Evolutionary conservation across 2,888 invertebrate species (phyloP).

Genomic region (Druceiella hillmani): DNA sequence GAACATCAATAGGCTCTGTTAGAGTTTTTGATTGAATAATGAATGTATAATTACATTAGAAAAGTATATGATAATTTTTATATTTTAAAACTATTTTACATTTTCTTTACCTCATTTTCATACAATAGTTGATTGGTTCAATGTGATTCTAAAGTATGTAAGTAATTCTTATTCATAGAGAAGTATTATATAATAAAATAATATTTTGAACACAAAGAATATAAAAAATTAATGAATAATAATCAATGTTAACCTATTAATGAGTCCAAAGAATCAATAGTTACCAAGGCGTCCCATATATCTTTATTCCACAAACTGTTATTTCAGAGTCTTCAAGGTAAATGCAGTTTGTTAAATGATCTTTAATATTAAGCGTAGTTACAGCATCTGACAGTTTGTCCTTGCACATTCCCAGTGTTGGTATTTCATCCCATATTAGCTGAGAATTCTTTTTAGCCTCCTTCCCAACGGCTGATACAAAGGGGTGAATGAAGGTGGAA

Average conservation of each 20-base stretch:
- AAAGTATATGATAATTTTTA: too few species aligned
- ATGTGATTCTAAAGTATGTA: too few species aligned
- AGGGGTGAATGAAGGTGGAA: constrained; percentile 57
- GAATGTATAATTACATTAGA: too few species aligned
- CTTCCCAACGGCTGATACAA: constrained; percentile 30
- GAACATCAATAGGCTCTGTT: too few species aligned
- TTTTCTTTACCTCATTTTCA: too few species aligned
- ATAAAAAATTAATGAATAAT: constrained; percentile 7
- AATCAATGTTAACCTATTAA: too few species aligned
- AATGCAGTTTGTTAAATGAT: constrained; percentile 68
- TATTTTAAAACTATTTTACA: too few species aligned
- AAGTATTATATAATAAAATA: constrained; percentile 7
- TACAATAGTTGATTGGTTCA: too few species aligned
- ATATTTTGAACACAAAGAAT: constrained; percentile 7
- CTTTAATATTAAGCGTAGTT: constrained; percentile 55
- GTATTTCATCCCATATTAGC: constrained; percentile 54
- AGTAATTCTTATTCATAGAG: too few species aligned
- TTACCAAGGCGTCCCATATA: constrained; percentile 80
- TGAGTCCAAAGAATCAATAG: too few species aligned
- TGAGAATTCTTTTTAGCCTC: constrained; percentile 6
- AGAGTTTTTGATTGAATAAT: too few species aligned
- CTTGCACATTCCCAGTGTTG: constrained; percentile 60
- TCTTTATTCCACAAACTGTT: constrained; percentile 65
- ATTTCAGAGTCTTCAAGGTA: constrained; percentile 69
- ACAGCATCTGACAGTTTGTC: constrained; percentile 61